Evolutionary conservation across 2,797 vertebrate genomes (phyloP).

Genomic region (Acestrorhynchus altus): DNA sequence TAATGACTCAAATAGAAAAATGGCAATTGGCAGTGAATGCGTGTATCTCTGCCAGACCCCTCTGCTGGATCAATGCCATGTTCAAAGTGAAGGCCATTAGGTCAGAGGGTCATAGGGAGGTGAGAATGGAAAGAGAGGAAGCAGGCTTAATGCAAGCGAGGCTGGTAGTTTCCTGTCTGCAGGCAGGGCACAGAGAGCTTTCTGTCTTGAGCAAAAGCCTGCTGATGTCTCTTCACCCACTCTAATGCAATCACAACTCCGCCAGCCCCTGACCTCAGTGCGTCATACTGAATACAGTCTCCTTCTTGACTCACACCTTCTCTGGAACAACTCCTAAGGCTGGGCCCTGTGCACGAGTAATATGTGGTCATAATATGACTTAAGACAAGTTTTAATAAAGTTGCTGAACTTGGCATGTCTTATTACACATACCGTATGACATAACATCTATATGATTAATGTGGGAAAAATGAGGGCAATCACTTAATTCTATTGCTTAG

Average conservation of each 20-base stretch:
- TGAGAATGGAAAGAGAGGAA: constrained; percentile 77
- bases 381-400: not conserved
- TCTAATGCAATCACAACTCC: constrained; percentile 78
- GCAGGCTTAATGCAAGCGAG: constrained; percentile 80
- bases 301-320: constrained; percentile 23
- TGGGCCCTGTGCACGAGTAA: not conserved
- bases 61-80: constrained; percentile 52
- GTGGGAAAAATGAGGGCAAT: not conserved
- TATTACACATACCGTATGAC: not conserved
- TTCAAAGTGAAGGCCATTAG: constrained; percentile 68
- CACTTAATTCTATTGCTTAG: not conserved
- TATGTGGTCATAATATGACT: not conserved
- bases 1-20: not conserved
- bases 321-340: not conserved
- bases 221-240: constrained; percentile 38
- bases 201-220: constrained; percentile 69
- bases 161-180: constrained; percentile 83
- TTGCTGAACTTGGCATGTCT: not conserved
- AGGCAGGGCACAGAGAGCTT: constrained; percentile 77
- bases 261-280: constrained; percentile 64
- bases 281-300: constrained; percentile 44
- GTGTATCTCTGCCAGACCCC: constrained; percentile 54
- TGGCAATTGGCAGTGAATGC: constrained; percentile 22
- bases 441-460: not conserved
- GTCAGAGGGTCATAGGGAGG: constrained; percentile 81